These are phyloP conservation scores for Carollia perspicillata DNA, from an alignment of 2,113 vertebrate genomes.

Conservation along the genomic window DNA sequence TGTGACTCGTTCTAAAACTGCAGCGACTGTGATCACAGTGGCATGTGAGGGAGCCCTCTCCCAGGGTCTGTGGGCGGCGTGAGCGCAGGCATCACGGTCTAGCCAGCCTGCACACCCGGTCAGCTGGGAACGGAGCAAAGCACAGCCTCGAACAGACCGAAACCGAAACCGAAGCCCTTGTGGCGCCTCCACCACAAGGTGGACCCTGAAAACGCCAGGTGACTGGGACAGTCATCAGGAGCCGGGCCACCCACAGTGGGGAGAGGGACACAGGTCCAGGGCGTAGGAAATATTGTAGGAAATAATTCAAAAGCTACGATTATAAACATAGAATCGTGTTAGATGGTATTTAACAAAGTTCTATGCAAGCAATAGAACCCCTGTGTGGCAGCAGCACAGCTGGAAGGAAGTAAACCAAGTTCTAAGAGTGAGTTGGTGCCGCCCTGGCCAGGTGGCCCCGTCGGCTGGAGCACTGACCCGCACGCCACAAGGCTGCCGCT, in stretches of 20 bases:
- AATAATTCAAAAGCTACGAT: not conserved
- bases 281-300: not conserved
- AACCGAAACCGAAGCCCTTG: not conserved
- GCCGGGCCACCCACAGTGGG: rapidly evolving
- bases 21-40: not conserved
- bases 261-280: rapidly evolving
- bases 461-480: too few relatives aligned
- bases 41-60: not conserved
- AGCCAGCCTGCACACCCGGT: not conserved
- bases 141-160: not conserved
- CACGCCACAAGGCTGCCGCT: too few relatives aligned
- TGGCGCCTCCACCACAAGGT: rapidly evolving
- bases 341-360: not conserved
- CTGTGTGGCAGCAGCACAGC: not conserved
- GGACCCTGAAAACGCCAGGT: not conserved
- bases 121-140: not conserved
- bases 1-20: not conserved
- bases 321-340: not conserved
- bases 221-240: rapidly evolving
- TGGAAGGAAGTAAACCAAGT: not conserved
- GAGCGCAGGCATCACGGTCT: rapidly evolving
- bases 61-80: rapidly evolving
- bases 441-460: too few relatives aligned
- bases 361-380: not conserved
- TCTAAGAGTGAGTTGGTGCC: not conserved